phyloP scores from a whole-genome alignment of 2,797 vertebrate genomes.

The Anolis apletophallus region DNA sequence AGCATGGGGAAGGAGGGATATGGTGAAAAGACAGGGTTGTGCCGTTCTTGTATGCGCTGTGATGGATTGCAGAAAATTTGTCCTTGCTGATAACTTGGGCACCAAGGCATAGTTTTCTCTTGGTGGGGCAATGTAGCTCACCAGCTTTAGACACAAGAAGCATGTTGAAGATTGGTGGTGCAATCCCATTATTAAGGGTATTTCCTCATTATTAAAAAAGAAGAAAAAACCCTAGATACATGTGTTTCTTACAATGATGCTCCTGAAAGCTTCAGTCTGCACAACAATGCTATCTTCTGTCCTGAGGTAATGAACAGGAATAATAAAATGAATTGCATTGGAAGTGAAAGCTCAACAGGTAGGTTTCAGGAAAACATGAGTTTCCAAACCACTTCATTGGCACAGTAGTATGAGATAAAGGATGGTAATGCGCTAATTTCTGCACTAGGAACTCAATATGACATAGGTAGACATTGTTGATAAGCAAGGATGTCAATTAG shows the following conservation, averaged over 20 bases:
- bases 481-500: not conserved
- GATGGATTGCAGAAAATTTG: constrained; percentile 25
- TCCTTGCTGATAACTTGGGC: constrained; percentile 22
- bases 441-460: not conserved
- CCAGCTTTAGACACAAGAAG: not conserved
- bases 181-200: not conserved
- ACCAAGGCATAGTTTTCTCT: not conserved
- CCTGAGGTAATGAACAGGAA: not conserved
- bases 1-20: constrained; percentile 1
- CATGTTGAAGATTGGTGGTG: constrained; percentile 13
- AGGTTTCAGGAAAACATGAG: not conserved
- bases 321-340: constrained; percentile 21
- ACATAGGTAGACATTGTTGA: not conserved
- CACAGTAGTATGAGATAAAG: not conserved
- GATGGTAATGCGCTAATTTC: not conserved
- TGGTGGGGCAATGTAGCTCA: not conserved
- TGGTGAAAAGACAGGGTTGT: not conserved
- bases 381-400: not conserved
- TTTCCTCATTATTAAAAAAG: constrained; percentile 26
- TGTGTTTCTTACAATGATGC: not conserved
- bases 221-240: not conserved
- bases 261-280: constrained; percentile 4
- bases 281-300: not conserved
- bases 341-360: constrained; percentile 14
- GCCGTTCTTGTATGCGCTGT: not conserved